These are phyloP conservation scores for Salpingus planirostris DNA, from an alignment of 2,888 invertebrate species.

Conservation along the genomic window DNA sequence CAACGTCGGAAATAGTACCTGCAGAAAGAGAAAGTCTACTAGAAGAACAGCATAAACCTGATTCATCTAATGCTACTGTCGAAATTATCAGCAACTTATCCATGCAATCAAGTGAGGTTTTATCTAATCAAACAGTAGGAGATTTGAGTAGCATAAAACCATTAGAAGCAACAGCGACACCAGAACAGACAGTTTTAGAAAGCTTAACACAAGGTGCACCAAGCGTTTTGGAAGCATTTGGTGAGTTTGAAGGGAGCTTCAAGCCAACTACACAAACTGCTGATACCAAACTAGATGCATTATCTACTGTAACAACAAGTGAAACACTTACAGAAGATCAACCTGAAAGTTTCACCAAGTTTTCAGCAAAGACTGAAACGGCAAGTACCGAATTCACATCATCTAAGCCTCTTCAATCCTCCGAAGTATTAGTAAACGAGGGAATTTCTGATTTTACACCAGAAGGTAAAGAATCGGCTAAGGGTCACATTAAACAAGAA, in stretches of 20 bases:
- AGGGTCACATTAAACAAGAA: conserved; percentile 35
- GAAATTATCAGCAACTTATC: conserved; percentile 41
- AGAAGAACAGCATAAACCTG: conserved; percentile 30
- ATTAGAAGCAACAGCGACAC: conserved; percentile 17
- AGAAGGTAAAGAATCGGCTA: conserved; percentile 26
- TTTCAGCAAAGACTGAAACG: conserved; percentile 23
- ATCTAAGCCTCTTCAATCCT: conserved; percentile 34
- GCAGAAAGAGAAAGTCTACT: conserved; percentile 44
- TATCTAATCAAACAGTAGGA: conserved; percentile 18
- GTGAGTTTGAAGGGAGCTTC: conserved; percentile 32
- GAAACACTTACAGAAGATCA: conserved; percentile 43
- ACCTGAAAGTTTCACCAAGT: conserved; percentile 33
- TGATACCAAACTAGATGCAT: conserved; percentile 46
- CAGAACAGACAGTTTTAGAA: conserved; percentile 20
- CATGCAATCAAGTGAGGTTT: conserved; percentile 36
- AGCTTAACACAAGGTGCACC: conserved; percentile 20
- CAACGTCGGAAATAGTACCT: conserved; percentile 43
- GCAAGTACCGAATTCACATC: conserved; percentile 34
- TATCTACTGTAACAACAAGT: conserved; percentile 50
- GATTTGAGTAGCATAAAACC: conserved; percentile 16
- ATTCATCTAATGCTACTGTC: conserved; percentile 28
- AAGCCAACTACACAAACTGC: conserved; percentile 47
- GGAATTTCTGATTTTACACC: conserved; percentile 24
- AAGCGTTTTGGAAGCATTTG: conserved; percentile 20
- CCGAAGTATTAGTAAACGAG: conserved; percentile 29